Evolutionary conservation across 2,113 vertebrate species (phyloP), one percentile per base, ranked within the genome.

Genomic region (Phalacrocorax carbo): DNA sequence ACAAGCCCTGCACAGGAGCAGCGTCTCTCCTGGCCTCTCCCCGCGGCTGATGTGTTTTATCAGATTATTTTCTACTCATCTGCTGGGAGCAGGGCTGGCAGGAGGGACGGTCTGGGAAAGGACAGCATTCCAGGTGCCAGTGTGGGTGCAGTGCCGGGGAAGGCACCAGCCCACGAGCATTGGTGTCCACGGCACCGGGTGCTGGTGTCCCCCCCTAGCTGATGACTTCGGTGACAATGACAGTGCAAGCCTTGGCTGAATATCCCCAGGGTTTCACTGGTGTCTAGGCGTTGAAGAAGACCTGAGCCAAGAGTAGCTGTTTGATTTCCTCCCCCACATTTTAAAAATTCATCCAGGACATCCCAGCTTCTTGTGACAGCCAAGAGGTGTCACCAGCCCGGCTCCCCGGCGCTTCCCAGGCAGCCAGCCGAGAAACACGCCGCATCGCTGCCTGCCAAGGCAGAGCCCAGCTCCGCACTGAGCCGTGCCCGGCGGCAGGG

Each of bases 151-250:
- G 79, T 2, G 38, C 38, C 14, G 6, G 30, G 55, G 26, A 29
- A 23, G 27, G 78, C 42, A 64, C 17, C 82, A 78, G 49, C 62
- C 57, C 52, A 3, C 1, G 1, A 10, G 52, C 7, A 3, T 4
- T 15, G 64, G 30, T 9, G 2, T 40, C 49, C 13, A 2, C 13
- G 64, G 64, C 76, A 77, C 7, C 0, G 3, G 36, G 20, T 81
- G 55, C 27, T 0, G 4, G 57, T 25, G 34, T 42, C 12, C 13
- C 18, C 38, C 23, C 18, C 7, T 1, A 2, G 9, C 2, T n/a
- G 71, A 58, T 51, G 85, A 7, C 68, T 64, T 62, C 1, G 4
- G 40, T 29, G 60, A 15, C 2, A 2, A 17, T 29, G 52, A 18
- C 62, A 64, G 3, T 3, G 20, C 16, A 5, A 86, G 1, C 60